Conservation (phyloP, 2,113 vertebrate species). For the Chaenogobius annularis region DNA sequence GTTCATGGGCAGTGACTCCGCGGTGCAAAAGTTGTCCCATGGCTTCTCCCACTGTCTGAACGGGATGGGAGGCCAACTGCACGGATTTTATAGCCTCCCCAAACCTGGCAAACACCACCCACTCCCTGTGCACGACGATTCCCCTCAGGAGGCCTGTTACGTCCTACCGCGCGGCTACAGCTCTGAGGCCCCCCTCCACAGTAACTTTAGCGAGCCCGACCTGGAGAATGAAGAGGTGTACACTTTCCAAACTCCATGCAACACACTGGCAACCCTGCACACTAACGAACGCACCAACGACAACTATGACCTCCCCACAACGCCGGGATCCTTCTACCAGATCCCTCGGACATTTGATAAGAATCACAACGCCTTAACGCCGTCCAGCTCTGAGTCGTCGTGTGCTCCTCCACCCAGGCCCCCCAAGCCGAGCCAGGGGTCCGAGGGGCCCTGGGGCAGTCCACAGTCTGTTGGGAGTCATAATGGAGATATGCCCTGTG, state of each 20-base stretch:
- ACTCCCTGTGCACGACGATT: conserved; percentile 39
- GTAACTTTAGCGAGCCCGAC: conserved; percentile 80
- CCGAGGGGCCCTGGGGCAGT: conserved; percentile 86
- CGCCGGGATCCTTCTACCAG: conserved; percentile 90
- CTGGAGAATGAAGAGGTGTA: conserved; percentile 89
- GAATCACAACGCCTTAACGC: conserved; percentile 90
- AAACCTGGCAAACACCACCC: conserved; percentile 85
- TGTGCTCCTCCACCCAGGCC: conserved; percentile 86
- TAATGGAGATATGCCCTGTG: conserved; percentile 73
- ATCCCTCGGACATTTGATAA: conserved; percentile 94
- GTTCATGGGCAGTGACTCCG: conserved; percentile 85
- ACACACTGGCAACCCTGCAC: conserved; percentile 81
- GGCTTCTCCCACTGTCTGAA: conserved; percentile 90
- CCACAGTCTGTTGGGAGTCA: conserved; percentile 80
- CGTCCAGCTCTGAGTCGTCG: conserved; percentile 79
- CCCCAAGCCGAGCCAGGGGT: conserved; percentile 86
- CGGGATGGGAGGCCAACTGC: conserved; percentile 82
- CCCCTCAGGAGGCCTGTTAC: conserved; percentile 81
- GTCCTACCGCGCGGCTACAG: conserved; percentile 86
- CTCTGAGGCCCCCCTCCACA: conserved; percentile 76
- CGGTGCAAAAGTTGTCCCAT: conserved; percentile 89
- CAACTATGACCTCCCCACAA: conserved; percentile 86
- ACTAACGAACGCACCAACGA: conserved; percentile 76
- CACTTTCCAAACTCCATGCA: conserved; percentile 92
- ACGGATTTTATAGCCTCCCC: conserved; percentile 93